Conservation (phyloP, 2,888 invertebrate genomes). For the Didymodactylos carnosus region DNA sequence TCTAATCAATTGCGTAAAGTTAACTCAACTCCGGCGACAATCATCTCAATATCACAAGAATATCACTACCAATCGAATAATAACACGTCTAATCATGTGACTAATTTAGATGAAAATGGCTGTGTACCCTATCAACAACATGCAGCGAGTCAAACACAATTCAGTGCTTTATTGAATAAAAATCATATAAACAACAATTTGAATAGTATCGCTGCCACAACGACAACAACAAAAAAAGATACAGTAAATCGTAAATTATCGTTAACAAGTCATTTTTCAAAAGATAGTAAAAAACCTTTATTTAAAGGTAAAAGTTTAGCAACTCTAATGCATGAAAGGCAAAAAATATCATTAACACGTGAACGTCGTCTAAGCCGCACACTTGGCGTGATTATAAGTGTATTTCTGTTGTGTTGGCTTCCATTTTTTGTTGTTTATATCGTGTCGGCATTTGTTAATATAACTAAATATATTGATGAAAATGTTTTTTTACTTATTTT, state of each 20-base stretch:
- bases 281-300: neutral
- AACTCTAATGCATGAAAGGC: slow-evolving; percentile 28
- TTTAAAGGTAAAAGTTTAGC: neutral
- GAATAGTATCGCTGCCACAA: no score
- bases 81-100: no score
- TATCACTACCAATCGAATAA: no score
- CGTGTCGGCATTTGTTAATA: slow-evolving; percentile 54
- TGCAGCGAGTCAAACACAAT: neutral
- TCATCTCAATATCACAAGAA: no score
- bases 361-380: slow-evolving; percentile 82
- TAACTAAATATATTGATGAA: neutral
- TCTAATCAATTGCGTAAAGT: no score
- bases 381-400: slow-evolving; percentile 87
- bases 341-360: slow-evolving; percentile 59
- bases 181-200: no score
- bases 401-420: slow-evolving; percentile 89
- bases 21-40: no score
- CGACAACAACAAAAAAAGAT: neutral
- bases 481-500: slow-evolving; percentile 2
- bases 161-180: no score
- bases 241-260: neutral
- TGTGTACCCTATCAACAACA: neutral
- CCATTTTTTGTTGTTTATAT: slow-evolving; percentile 92
- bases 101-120: no score
- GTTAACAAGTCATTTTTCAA: neutral